Conservation (phyloP, 2,113 vertebrate genomes). For the Hemiscyllium ocellatum region DNA sequence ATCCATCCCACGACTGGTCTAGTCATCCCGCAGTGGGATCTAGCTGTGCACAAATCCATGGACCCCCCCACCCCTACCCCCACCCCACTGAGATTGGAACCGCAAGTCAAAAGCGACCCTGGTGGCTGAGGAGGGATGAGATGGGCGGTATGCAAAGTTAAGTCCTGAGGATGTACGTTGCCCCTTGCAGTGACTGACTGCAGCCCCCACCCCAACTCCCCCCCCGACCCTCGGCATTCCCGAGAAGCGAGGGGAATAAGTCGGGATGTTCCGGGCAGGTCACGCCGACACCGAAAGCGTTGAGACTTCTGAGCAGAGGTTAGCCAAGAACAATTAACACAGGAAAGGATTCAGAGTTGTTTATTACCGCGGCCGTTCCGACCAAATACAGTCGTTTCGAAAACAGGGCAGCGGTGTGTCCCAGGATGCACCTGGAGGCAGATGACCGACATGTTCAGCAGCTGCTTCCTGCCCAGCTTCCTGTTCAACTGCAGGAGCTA, state of each 20-base stretch:
- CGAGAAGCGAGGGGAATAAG: background rate
- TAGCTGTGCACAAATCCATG: background rate
- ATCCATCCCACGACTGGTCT: background rate
- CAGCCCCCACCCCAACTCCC: too few relatives aligned
- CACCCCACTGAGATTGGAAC: background rate
- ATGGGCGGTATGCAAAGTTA: too few relatives aligned
- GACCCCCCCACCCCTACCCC: too few relatives aligned
- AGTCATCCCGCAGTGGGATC: background rate
- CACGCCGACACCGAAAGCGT: too few relatives aligned
- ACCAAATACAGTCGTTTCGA: background rate
- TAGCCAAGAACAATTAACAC: background rate
- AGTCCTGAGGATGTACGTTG: background rate
- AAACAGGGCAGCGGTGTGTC: slow-evolving; percentile 43
- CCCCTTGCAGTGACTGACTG: too few relatives aligned
- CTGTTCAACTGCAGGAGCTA: slow-evolving; percentile 52
- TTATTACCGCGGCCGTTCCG: background rate
- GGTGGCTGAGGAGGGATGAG: background rate
- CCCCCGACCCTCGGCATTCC: background rate
- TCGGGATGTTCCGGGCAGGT: background rate
- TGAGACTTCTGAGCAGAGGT: too few relatives aligned
- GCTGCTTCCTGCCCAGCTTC: slow-evolving; percentile 66
- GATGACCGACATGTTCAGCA: slow-evolving; percentile 55
- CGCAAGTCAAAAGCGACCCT: background rate
- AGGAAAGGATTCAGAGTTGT: background rate
- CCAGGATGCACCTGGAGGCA: slow-evolving; percentile 73